Evolutionary conservation across 2,797 vertebrate species (phyloP), one percentile per base, ranked within the genome.

Genomic region (Semaprochilodus insignis): DNA sequence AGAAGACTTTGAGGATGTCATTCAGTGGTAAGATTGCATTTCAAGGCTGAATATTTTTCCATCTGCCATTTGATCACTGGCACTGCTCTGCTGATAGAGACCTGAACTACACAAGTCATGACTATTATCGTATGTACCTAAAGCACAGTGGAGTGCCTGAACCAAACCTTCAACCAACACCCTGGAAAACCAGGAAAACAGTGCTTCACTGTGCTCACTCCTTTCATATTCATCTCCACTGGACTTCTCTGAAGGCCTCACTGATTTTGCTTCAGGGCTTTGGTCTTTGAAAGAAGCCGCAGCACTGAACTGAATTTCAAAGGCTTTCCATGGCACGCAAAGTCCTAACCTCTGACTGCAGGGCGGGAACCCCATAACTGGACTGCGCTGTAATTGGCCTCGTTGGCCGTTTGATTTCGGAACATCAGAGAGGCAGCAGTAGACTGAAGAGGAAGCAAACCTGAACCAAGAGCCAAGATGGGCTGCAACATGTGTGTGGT

Each of bases 401-500:
- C 48, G 40, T n/a, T 59, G 55, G 54, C 25, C 51, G 19, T 40
- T 62, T 74, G 71, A 71, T 66, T 23, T 62, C 57, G 51, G 74
- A 75, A 17, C 21, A 67, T 60, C 57, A 1, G 40, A 60, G 31
- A 75, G 74, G 63, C 15, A 62, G 40, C 52, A 19, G 4, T 25
- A 63, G 25, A 25, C 71, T 57, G 2, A n/a, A 71, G 44, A 15
- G 52, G 31, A 31, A 31, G 2, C 54, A n/a, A 40, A 55, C 23
- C 31, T n/a, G 21, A 63, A 52, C 40, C 36, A 31, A 3, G 0
- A 54, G 66, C 13, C 89, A 87, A 75, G 88, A 96, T 96, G 96
- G 96, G 96, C 89, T 96, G 96, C 89, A 96, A 96, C 94, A 96
- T 96, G 96, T 96, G 96, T 87, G 94, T 97, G 92, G 95, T 96